These are phyloP conservation scores for Eupsittula cactorum DNA, from an alignment of 2,113 vertebrate genomes.

Conservation along the genomic window DNA sequence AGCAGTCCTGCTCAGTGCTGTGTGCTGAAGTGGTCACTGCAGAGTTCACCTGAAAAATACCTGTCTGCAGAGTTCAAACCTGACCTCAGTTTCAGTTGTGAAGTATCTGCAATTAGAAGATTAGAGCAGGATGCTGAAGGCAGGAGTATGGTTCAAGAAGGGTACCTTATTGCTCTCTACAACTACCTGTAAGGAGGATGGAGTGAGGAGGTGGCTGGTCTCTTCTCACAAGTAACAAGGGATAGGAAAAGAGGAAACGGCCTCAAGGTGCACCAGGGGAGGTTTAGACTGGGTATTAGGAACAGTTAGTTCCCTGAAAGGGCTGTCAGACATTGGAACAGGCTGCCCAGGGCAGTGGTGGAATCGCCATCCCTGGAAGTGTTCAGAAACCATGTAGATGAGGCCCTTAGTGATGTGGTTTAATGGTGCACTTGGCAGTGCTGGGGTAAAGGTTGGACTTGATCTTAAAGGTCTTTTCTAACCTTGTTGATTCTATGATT, in stretches of 20 bases:
- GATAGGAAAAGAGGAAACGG: background rate
- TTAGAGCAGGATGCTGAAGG: background rate
- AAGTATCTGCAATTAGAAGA: background rate
- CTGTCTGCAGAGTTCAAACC: accelerated
- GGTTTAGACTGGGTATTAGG: background rate
- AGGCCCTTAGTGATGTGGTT: background rate
- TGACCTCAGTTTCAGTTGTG: background rate
- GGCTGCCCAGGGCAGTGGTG: background rate
- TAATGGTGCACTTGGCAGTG: background rate
- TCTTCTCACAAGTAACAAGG: background rate
- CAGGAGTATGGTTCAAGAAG: background rate
- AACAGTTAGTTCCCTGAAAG: background rate
- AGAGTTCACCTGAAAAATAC: background rate
- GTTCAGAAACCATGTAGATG: background rate
- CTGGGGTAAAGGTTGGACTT: background rate
- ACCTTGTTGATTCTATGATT: background rate
- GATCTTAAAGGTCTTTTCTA: background rate
- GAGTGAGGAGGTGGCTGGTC: background rate
- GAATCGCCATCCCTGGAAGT: background rate
- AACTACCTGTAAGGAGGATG: background rate
- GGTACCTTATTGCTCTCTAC: background rate
- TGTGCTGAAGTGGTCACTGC: background rate
- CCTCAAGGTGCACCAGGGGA: background rate
- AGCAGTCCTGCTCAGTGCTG: background rate
- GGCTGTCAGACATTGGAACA: background rate